Percentiles rank a stretch among this genome's conserved stretches.
Evolutionary conservation across 2,113 vertebrate genomes (phyloP).

Genomic region (Dolichotis patagonum): DNA sequence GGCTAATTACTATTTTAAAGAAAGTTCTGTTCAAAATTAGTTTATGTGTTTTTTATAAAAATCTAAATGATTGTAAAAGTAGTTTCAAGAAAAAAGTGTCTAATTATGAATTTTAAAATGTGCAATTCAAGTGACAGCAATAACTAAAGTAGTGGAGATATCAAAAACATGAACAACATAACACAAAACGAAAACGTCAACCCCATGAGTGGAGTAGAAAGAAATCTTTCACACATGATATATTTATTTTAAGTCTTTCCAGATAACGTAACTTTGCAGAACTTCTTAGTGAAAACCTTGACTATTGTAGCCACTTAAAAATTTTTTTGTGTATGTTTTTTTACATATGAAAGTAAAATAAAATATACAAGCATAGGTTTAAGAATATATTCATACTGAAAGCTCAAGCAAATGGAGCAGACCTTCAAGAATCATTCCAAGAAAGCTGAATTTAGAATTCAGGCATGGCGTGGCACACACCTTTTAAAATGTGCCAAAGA

Average conservation of each 20-base stretch:
- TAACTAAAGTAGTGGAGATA: background rate
- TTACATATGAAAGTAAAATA: background rate
- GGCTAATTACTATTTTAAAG: slow-evolving; percentile 6
- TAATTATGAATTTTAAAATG: background rate
- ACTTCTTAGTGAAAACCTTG: background rate
- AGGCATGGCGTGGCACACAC: too few species aligned
- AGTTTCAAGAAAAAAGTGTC: background rate
- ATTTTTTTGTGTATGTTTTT: background rate
- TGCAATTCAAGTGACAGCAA: background rate
- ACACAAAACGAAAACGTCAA: background rate
- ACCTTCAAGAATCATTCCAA: background rate
- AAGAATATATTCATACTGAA: background rate
- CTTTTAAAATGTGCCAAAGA: background rate
- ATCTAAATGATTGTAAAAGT: background rate
- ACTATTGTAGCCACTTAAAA: background rate
- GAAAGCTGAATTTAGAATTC: background rate
- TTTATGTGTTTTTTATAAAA: background rate
- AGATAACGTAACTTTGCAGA: background rate
- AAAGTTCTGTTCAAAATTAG: background rate
- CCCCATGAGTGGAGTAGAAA: background rate
- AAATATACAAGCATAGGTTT: background rate
- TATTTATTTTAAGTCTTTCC: background rate
- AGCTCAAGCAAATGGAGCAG: background rate
- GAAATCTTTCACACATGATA: background rate
- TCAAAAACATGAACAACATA: background rate